phyloP scores from a whole-genome alignment of 2,113 vertebrate species.

The Ellobius talpinus region DNA sequence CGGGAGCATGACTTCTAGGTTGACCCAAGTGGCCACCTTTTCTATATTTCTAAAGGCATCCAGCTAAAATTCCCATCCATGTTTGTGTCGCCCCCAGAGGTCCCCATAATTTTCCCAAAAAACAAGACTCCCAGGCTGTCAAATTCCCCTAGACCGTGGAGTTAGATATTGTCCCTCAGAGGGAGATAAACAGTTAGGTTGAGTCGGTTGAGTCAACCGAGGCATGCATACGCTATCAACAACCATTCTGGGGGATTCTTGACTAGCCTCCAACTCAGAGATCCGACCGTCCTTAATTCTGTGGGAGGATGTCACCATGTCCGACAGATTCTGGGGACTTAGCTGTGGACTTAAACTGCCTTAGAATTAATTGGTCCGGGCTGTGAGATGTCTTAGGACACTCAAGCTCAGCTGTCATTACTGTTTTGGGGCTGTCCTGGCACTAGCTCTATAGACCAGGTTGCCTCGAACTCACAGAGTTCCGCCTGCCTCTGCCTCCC shows the following conservation, averaged over 20 bases:
- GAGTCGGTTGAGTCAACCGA: not conserved
- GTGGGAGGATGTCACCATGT: not conserved
- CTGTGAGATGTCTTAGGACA: not conserved
- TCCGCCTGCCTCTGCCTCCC: not conserved
- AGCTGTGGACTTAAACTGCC: not conserved
- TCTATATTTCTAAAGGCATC: slow-evolving; percentile 7
- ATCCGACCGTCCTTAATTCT: not conserved
- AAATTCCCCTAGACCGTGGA: slow-evolving; percentile 52
- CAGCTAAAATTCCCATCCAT: slow-evolving; percentile 43
- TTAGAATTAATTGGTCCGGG: not conserved
- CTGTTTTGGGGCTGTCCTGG: not conserved
- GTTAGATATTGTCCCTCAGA: not conserved
- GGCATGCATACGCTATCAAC: not conserved
- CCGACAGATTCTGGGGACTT: not conserved
- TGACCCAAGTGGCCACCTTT: not conserved
- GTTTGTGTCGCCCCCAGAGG: not conserved
- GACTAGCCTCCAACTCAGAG: not conserved
- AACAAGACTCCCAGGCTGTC: not conserved
- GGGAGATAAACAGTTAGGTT: not conserved
- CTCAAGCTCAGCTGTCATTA: not conserved
- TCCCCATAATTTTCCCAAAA: not conserved
- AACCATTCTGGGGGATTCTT: slow-evolving; percentile 13
- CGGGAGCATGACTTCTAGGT: not conserved
- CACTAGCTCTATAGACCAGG: not conserved
- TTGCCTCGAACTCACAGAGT: not conserved